Evolutionary conservation across 2,797 vertebrate genomes (phyloP).

Genomic region (Coilia nasus): DNA sequence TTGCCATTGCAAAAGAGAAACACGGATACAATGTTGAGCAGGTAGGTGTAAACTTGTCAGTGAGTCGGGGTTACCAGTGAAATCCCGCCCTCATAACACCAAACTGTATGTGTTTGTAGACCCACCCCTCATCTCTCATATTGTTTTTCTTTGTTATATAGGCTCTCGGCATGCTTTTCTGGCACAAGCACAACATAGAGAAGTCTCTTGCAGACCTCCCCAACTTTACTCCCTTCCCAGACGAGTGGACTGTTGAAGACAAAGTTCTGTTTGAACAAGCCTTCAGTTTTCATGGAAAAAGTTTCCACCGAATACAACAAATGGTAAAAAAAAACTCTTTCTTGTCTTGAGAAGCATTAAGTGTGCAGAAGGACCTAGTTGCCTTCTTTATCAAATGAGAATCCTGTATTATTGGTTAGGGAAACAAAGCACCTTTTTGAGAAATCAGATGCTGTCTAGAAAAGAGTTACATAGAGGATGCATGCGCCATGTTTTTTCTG

Average conservation of each 20-base stretch:
- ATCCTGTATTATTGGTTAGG: too few relatives aligned
- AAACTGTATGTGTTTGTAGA: not conserved
- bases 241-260: conserved; percentile 99
- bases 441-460: too few relatives aligned
- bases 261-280: conserved; percentile 98
- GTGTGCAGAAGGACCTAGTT: not conserved
- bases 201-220: conserved; percentile 95
- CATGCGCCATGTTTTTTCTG: too few relatives aligned
- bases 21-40: conserved; percentile 98
- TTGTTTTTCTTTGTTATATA: conserved; percentile 55
- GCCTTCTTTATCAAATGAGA: too few relatives aligned
- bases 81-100: not conserved
- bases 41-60: conserved; percentile 65
- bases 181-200: conserved; percentile 99
- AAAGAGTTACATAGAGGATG: too few relatives aligned
- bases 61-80: not conserved
- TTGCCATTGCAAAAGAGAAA: conserved; percentile 96
- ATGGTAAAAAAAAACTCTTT: conserved; percentile 79
- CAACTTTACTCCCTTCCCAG: conserved; percentile 97
- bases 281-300: conserved; percentile 98
- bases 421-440: too few relatives aligned
- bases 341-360: not conserved
- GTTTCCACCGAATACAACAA: conserved; percentile 98
- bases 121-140: not conserved
- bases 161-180: conserved; percentile 98